A percentile compares a stretch with the other conserved stretches of the same genome.
These are phyloP conservation scores for Cavia aperea DNA, from an alignment of 2,113 vertebrate genomes.

Conservation along the genomic window DNA sequence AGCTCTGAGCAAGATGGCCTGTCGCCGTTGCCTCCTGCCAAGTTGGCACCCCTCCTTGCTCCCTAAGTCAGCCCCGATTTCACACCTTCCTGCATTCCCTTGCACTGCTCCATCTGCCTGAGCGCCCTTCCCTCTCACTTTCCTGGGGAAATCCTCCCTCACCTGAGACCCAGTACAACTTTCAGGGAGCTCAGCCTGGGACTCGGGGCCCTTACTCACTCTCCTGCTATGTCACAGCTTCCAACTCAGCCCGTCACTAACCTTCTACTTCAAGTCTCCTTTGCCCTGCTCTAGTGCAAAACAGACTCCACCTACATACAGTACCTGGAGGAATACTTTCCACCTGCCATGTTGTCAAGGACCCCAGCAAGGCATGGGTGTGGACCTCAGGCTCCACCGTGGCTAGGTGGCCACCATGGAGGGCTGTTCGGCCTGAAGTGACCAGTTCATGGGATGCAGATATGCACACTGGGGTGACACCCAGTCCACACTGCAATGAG, in stretches of 20 bases:
- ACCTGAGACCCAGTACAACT: not conserved
- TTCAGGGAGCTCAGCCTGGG: not conserved
- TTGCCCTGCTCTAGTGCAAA: not conserved
- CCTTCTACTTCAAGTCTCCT: not conserved
- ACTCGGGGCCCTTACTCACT: rapidly evolving
- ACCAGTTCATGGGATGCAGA: not conserved
- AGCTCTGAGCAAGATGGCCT: rapidly evolving
- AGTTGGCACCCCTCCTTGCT: not conserved
- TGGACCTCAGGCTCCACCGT: rapidly evolving
- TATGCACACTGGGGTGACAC: rapidly evolving
- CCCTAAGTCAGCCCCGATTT: rapidly evolving
- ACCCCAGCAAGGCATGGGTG: rapidly evolving
- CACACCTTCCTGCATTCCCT: not conserved
- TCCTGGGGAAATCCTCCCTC: not conserved
- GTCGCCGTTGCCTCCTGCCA: not conserved
- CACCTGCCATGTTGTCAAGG: not conserved
- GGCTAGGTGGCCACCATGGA: not conserved
- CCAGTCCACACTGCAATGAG: rapidly evolving
- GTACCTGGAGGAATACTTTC: not conserved
- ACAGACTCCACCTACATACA: not conserved
- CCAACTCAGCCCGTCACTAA: not conserved
- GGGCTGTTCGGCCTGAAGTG: not conserved
- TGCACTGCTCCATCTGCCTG: not conserved
- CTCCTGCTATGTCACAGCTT: not conserved
- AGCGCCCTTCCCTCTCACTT: not conserved